Percentiles rank a stretch among this genome's conserved stretches.
phyloP scores from a whole-genome alignment of 1,140 invertebrate species.

The Heterodera carotae region DNA sequence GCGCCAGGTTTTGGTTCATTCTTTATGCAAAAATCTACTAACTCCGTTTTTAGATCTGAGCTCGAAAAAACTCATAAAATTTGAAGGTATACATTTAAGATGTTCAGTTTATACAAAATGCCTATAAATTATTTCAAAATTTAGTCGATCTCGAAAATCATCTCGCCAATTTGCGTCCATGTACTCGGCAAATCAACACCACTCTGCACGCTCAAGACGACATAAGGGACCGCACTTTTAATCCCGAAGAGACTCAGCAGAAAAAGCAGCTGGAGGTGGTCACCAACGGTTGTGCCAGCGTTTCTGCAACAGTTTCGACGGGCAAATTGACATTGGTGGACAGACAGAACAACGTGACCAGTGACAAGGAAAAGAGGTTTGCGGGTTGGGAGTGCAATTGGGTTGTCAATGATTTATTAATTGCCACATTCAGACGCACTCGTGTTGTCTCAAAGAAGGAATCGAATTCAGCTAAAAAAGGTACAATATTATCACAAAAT shows the following conservation, averaged over 20 bases:
- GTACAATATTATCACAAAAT: background rate
- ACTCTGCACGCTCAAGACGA: background rate
- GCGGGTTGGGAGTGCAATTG: background rate
- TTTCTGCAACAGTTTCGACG: background rate
- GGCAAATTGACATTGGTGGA: background rate
- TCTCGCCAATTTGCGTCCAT: too few species aligned
- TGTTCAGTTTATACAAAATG: too few species aligned
- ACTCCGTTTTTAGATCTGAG: too few species aligned
- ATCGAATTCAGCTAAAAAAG: background rate
- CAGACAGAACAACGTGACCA: background rate
- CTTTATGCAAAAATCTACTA: background rate
- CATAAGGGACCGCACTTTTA: background rate
- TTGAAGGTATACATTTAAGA: too few species aligned
- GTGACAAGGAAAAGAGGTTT: slow-evolving; percentile 3
- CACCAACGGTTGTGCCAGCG: background rate
- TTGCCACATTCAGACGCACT: background rate
- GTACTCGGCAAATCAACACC: background rate
- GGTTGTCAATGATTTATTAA: background rate
- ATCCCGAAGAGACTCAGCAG: background rate
- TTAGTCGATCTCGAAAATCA: too few species aligned
- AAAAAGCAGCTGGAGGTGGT: background rate
- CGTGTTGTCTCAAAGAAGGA: background rate
- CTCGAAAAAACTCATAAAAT: too few species aligned
- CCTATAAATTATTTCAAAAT: too few species aligned
- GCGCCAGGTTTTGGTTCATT: background rate